phyloP scores from a whole-genome alignment of 2,113 vertebrate genomes.

The Suricata suricatta region DNA sequence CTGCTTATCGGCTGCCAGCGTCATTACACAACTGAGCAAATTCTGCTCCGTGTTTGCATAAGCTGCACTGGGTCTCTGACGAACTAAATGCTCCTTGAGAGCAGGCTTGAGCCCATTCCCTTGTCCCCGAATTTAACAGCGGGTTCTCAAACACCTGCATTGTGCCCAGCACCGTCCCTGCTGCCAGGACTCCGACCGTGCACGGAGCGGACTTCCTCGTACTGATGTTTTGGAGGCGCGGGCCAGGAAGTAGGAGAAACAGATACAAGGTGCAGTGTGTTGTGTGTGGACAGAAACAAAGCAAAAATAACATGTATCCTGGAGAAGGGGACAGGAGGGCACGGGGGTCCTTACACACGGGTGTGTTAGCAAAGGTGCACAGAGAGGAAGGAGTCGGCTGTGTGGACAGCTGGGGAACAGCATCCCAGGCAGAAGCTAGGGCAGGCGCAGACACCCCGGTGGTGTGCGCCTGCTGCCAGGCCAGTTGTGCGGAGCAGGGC shows the following conservation, averaged over 20 bases:
- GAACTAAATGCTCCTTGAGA: neutral
- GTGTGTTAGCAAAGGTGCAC: neutral
- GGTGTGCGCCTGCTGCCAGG: neutral
- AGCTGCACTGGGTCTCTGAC: neutral
- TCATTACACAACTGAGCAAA: neutral
- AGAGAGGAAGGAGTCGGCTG: neutral
- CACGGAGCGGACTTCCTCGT: neutral
- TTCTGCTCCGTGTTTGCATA: neutral
- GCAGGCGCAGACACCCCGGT: accelerated
- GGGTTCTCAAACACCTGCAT: accelerated
- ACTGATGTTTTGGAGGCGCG: neutral
- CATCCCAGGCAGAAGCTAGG: neutral
- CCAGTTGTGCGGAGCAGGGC: accelerated
- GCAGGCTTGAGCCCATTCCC: neutral
- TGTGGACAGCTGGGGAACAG: neutral
- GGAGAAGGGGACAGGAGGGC: neutral
- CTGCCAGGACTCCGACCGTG: accelerated
- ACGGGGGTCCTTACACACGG: neutral
- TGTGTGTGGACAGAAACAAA: neutral
- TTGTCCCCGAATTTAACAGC: neutral
- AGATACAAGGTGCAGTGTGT: neutral
- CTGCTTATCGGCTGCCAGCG: neutral
- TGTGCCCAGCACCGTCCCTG: accelerated
- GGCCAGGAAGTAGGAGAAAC: neutral
- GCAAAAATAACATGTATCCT: neutral